Conservation (phyloP, 2,888 invertebrate genomes). For the Melinopterus prodromus region DNA sequence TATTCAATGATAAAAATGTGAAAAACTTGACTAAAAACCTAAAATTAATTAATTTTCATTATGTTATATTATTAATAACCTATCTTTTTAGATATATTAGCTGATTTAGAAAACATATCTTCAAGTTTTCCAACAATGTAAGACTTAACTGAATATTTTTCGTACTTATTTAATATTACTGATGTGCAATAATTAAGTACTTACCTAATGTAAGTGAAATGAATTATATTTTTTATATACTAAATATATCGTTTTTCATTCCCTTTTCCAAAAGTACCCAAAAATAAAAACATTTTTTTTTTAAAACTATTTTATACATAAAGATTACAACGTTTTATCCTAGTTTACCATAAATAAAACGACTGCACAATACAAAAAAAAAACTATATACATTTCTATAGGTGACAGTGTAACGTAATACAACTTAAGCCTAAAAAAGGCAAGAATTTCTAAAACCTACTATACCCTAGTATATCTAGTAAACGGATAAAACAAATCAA, state of each 20-base stretch:
- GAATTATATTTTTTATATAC: background rate
- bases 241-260: background rate
- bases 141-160: background rate
- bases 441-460: background rate
- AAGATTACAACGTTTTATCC: background rate
- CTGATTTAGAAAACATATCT: conserved; percentile 16
- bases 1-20: no score
- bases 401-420: background rate
- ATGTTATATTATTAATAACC: background rate
- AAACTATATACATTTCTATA: background rate
- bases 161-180: background rate
- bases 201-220: background rate
- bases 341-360: background rate
- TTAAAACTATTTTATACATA: background rate
- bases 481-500: background rate
- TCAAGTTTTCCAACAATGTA: background rate
- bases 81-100: conserved; percentile 5
- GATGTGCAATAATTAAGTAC: background rate
- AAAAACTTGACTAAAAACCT: no score
- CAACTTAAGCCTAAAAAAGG: background rate
- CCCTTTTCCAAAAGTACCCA: background rate
- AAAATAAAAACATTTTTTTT: background rate
- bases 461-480: background rate
- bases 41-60: background rate
- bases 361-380: background rate